Evolutionary conservation across 2,797 vertebrate genomes (phyloP), one percentile per base, ranked within the genome.

Genomic region (Phrynocephalus vlangalii): DNA sequence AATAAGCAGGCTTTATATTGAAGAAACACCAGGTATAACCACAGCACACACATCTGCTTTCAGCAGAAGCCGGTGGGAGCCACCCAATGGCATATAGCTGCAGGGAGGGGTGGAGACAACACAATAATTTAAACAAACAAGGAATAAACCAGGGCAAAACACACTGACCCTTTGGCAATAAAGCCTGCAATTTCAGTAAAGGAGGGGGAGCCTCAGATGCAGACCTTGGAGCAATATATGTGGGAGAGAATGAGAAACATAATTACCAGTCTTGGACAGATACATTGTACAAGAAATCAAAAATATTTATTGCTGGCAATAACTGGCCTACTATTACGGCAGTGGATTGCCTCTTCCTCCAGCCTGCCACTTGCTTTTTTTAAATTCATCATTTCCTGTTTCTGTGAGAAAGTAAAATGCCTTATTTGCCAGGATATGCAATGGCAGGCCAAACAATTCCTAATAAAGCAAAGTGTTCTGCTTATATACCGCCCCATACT

Each of bases 221-320:
- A 82, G 80, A 48, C 82, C 73, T 81, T 52, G 56, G 83, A 71
- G 33, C 30, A 56, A 84, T 88, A 52, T 73, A 1, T 6, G 63
- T 6, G 1, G 85, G 63, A 83, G 90, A 83, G 6, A 6, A 67
- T 7, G 66, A 1, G 0, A 70, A 85, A 72, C 82, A 48, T 87
- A 88, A 84, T 88, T 70, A 71, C 70, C 0, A 1, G 13, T 50
- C 5, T 28, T 87, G 79, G 85, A 67, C 82, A 83, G 73, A 83
- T 73, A 82, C 81, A 82, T 79, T 83, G 83, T 13, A 30, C 0
- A 67, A 91, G 72, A 75, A 73, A 83, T 89, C 81, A 82, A 8
- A 90, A 48, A n/a, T 90, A 93, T 88, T 92, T 92, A 91, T 85
- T 56, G 85, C 78, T 84, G 3, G 18, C 89, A 89, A 90, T 91